phyloP scores from a whole-genome alignment of 2,797 vertebrate genomes.

The Florisuga fusca region DNA sequence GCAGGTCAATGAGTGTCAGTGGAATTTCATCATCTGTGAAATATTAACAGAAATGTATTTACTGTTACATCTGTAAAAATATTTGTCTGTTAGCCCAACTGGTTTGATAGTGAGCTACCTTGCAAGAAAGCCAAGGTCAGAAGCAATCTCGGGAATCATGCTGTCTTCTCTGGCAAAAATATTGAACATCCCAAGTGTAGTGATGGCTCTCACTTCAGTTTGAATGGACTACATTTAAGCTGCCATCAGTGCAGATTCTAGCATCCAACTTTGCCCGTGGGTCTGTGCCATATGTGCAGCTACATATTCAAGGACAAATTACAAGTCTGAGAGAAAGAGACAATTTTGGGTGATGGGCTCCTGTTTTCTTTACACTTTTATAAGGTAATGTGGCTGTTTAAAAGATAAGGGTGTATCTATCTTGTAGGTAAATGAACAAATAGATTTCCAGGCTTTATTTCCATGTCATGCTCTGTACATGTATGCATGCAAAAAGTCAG shows the following conservation, averaged over 20 bases:
- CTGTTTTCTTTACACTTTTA: conserved; percentile 8
- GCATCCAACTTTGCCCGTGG: conserved; percentile 67
- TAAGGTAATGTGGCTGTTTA: background rate
- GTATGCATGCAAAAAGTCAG: background rate
- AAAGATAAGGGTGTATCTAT: background rate
- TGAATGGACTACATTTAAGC: conserved; percentile 3
- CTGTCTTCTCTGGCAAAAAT: conserved; percentile 41
- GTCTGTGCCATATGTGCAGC: conserved; percentile 61
- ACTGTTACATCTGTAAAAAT: conserved; percentile 58
- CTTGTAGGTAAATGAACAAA: background rate
- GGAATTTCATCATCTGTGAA: conserved; percentile 68
- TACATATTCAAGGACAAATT: conserved; percentile 57
- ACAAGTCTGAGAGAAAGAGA: conserved; percentile 43
- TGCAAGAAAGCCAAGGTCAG: conserved; percentile 51
- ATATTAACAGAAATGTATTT: conserved; percentile 60
- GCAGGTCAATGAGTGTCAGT: conserved; percentile 60
- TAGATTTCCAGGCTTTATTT: conserved; percentile 11
- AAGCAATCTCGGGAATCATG: conserved; percentile 19
- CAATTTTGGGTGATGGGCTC: conserved; percentile 56
- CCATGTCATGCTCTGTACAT: background rate
- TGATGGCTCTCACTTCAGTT: background rate
- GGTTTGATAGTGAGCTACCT: conserved; percentile 4
- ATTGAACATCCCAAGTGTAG: background rate
- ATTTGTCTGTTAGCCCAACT: conserved; percentile 56
- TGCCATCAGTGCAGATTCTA: conserved; percentile 38